Evolutionary conservation across 1,140 invertebrate species (phyloP).

Genomic region (Gerris buenoi): DNA sequence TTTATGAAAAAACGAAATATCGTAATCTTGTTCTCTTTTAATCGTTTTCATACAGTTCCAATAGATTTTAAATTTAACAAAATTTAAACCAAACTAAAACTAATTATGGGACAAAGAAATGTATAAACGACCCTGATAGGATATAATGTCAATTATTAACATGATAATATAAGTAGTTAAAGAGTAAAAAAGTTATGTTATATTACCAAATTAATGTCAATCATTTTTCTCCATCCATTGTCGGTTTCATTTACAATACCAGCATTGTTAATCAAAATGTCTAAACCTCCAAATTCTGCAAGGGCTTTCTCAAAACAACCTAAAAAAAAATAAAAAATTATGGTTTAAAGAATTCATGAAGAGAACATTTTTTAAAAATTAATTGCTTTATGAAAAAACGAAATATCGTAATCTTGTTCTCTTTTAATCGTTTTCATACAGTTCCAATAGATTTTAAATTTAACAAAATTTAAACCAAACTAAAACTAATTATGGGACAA

Average conservation of each 20-base stretch:
- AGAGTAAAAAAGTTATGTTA: neutral
- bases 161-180: neutral
- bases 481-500: neutral
- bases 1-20: no score
- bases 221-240: neutral
- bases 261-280: conserved; percentile 4
- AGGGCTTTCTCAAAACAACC: neutral
- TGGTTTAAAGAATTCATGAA: neutral
- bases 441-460: no score
- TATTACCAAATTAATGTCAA: neutral
- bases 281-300: neutral
- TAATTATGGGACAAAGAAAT: neutral
- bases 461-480: no score
- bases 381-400: neutral
- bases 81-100: neutral
- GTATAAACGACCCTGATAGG: neutral
- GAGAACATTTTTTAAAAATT: neutral
- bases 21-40: no score
- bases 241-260: conserved; percentile 6
- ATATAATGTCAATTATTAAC: neutral
- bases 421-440: no score
- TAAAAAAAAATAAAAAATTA: neutral
- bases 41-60: neutral
- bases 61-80: neutral
- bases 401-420: no score